Evolutionary conservation across 2,797 vertebrate species (phyloP).

Genomic region (Etheostoma perlongum): DNA sequence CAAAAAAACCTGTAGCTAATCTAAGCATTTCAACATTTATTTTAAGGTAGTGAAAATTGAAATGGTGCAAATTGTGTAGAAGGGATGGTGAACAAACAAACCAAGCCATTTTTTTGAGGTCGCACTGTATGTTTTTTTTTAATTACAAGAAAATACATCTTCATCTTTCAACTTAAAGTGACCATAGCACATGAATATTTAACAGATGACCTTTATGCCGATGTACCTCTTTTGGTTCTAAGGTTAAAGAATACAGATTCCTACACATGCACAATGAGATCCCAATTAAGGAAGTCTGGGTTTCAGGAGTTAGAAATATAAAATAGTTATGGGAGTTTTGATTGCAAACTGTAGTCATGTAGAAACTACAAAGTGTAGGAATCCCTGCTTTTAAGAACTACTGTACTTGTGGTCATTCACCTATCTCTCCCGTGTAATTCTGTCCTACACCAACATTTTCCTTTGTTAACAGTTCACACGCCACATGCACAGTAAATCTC

Average conservation of each 20-base stretch:
- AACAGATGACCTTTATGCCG: constrained; percentile 38
- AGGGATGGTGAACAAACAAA: background rate
- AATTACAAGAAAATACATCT: constrained; percentile 81
- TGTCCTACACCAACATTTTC: background rate
- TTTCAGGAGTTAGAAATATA: constrained; percentile 36
- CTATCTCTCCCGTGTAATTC: background rate
- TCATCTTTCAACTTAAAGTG: constrained; percentile 70
- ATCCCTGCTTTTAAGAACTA: constrained; percentile 26
- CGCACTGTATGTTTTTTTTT: constrained; percentile 60
- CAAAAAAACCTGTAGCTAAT: background rate
- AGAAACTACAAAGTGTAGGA: constrained; percentile 12
- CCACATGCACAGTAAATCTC: constrained; percentile 10
- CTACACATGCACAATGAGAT: constrained; percentile 53
- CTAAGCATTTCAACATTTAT: background rate
- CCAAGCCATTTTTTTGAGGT: constrained; percentile 14
- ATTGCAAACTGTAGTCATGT: constrained; percentile 12
- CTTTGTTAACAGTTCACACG: constrained; percentile 23
- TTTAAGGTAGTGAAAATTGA: background rate
- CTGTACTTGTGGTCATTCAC: background rate
- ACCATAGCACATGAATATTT: constrained; percentile 48
- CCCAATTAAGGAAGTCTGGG: constrained; percentile 7
- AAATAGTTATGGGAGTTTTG: constrained; percentile 23
- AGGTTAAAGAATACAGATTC: constrained; percentile 50
- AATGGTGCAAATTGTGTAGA: background rate
- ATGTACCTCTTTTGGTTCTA: constrained; percentile 38